phyloP scores from a whole-genome alignment of 2,113 vertebrate genomes.

The Platichthys flesus region DNA sequence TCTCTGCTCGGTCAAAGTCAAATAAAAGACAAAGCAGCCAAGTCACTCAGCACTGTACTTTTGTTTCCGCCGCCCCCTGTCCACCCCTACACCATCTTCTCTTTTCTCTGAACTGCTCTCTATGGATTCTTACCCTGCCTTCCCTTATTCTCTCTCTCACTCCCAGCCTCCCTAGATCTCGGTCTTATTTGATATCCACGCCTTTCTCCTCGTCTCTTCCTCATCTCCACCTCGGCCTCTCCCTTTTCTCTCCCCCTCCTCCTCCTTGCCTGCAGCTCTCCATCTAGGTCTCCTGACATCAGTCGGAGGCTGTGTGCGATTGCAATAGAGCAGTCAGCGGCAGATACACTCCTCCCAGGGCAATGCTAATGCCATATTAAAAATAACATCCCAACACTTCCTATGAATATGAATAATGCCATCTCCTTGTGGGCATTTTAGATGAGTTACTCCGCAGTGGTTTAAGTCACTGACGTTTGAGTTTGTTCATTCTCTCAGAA shows the following conservation, averaged over 20 bases:
- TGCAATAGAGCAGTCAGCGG: constrained; percentile 77
- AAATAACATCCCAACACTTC: constrained; percentile 81
- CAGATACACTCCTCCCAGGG: constrained; percentile 75
- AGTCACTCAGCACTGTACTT: constrained; percentile 69
- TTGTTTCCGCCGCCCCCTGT: constrained; percentile 61
- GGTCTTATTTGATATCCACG: constrained; percentile 57
- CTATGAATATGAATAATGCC: constrained; percentile 79
- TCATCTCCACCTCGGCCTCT: constrained; percentile 37
- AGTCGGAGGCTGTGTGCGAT: constrained; percentile 66
- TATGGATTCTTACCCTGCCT: constrained; percentile 47
- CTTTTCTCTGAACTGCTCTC: constrained; percentile 59
- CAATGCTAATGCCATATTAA: constrained; percentile 83
- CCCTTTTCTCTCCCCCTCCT: constrained; percentile 11
- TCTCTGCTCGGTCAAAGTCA: constrained; percentile 80
- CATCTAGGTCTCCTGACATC: constrained; percentile 74
- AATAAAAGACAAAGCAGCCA: constrained; percentile 80
- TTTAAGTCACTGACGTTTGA: constrained; percentile 70
- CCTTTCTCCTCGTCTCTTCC: constrained; percentile 43
- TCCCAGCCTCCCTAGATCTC: constrained; percentile 45
- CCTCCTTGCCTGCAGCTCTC: constrained; percentile 66
- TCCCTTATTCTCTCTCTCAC: constrained; percentile 16
- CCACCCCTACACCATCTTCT: constrained; percentile 46
- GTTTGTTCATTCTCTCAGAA: constrained; percentile 51
- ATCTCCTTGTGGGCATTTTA: constrained; percentile 79
- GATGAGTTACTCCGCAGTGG: constrained; percentile 73